These are phyloP conservation scores for Atherinosoma microstoma DNA, from an alignment of 2,797 vertebrate genomes.

Conservation along the genomic window DNA sequence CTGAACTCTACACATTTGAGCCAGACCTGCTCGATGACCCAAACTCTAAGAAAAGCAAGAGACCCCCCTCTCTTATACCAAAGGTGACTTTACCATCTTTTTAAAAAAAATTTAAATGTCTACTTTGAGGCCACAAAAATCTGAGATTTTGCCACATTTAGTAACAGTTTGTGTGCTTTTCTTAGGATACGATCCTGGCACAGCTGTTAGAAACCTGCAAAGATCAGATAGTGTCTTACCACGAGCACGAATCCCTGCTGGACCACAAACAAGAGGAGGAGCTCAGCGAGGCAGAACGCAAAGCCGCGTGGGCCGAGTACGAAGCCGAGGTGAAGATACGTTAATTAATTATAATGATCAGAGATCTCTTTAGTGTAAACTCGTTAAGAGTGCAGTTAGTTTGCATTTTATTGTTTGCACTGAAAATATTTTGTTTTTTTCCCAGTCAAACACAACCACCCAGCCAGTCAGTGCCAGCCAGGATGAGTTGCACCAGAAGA, in stretches of 20 bases:
- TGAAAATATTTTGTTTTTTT: neutral
- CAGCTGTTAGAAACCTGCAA: constrained; percentile 88
- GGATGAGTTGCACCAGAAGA: constrained; percentile 38
- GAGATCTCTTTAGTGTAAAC: neutral
- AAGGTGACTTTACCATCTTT: constrained; percentile 76
- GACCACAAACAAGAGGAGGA: constrained; percentile 96
- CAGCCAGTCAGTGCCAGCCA: neutral
- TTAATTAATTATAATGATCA: neutral
- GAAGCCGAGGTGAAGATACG: constrained; percentile 89
- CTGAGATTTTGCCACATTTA: neutral
- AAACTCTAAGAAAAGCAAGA: constrained; percentile 91
- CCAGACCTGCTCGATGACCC: constrained; percentile 91
- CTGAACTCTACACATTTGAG: constrained; percentile 94
- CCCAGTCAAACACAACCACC: constrained; percentile 46
- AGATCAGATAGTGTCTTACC: constrained; percentile 92
- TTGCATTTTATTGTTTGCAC: neutral
- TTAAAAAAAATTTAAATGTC: neutral
- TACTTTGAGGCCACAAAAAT: neutral
- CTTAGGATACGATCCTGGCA: constrained; percentile 88
- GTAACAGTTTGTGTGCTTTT: constrained; percentile 5
- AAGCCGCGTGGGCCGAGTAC: constrained; percentile 95
- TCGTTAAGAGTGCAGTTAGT: neutral
- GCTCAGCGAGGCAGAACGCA: constrained; percentile 94
- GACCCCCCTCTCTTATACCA: constrained; percentile 85
- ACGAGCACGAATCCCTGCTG: constrained; percentile 95